Evolutionary conservation across 1,140 invertebrate species (phyloP), one percentile per base, ranked within the genome.

Genomic region (Panagrolaimus sp.): DNA sequence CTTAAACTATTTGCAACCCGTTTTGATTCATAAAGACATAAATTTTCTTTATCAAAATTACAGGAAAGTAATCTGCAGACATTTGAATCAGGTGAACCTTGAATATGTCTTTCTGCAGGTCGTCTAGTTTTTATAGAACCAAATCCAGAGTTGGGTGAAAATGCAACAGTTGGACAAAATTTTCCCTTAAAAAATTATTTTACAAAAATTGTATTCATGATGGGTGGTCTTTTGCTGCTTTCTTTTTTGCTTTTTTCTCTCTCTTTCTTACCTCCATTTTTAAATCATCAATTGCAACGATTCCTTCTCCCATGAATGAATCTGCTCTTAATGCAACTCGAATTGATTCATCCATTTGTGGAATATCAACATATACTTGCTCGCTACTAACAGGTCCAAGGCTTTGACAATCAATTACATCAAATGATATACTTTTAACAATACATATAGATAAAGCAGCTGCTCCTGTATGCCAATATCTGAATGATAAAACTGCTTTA

Each of bases 21-120:
- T n/a, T 68, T 44, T 14, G 67, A 73, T n/a, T 71, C 69, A 48
- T 81, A 81, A 14, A 81, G 73, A 68, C 79, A 81, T 57, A 80
- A 70, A 68, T 74, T 71, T 9, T 69, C 70, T 42, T 66, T 31
- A 16, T 80, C 73, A 48, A 81, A 81, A 57, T 76, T 68, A 66
- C 79, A 81, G 2, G 65, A 63, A 11, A 81, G 48, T 3, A 81
- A 64, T 42, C 79, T 46, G 47, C 79, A 81, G 0, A 81, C 79
- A 74, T 81, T 79, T 47, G 25, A 43, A 31, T 63, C 48, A 45
- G 45, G 42, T 27, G 23, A 11, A 43, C 20, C 44, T 3, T 38
- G 45, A 5, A 68, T 9, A 45, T 68, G 27, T 42, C 61, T 25
- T 63, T 47, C 42, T 31, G 67, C 23, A 16, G 16, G 20, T n/a